Base-by-base conservation (phyloP, 2,797 vertebrate genomes). In the Glossophaga mutica region DNA sequence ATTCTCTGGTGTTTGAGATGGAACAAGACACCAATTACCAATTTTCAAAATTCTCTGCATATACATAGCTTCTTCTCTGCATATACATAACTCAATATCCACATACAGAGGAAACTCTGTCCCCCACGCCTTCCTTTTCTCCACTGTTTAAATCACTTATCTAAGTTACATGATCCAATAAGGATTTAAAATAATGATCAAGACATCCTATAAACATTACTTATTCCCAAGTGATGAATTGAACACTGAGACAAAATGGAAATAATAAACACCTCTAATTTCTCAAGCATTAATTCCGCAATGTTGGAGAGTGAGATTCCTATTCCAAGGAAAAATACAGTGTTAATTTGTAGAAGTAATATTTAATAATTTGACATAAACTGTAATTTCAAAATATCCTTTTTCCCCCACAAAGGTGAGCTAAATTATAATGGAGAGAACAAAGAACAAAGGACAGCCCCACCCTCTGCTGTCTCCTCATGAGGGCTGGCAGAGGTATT, bases 201-300 rank as follows among this genome's bases (percentile, higher is more conserved):
- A 78, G 73, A 67, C 34, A 81, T 62, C 48, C 26, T 57, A 48
- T n/a, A 42, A 24, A 90, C 6, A 67, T 26, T 34, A 42, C 0
- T 81, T 52, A 95, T 65, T 92, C 34, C 82, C 18, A 82, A 91
- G 39, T 42, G 46, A 59, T 90, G 70, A 82, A 91, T 1, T 16
- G 55, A 92, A 52, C 34, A 87, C 18, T 44, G 44, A 44, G 24
- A 84, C 57, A 91, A 95, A 94, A 91, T 59, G 12, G 52, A 88
- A 94, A 83, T 94, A 90, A 88, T 29, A 79, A 92, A 73, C 7
- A 19, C 15, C 15, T 95, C 26, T 48, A 86, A 89, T 73, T 76
- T 71, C 67, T 44, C 82, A 81, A 85, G 16, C 68, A 68, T 65
- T 68, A 84, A 85, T 44, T 87, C 70, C 91, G 18, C 46, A 79